phyloP scores from a whole-genome alignment of 2,113 vertebrate genomes.

The Nothobranchius furzeri region DNA sequence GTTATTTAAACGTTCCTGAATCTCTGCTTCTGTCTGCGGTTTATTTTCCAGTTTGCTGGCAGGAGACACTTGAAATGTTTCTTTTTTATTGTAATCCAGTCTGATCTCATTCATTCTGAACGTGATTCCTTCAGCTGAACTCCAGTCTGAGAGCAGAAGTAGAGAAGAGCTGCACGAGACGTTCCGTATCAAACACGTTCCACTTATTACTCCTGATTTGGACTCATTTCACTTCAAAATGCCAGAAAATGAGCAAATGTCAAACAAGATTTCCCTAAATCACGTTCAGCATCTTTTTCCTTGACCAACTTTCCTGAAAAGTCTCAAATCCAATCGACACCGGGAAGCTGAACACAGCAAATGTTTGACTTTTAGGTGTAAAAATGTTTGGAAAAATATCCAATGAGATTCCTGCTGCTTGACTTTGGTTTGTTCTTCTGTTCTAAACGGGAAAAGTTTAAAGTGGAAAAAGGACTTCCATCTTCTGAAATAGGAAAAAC shows the following conservation, averaged over 20 bases:
- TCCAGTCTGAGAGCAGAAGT: background rate
- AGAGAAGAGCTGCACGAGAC: background rate
- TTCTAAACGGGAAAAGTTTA: too few species aligned
- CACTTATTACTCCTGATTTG: background rate
- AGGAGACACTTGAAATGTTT: background rate
- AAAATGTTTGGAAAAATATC: background rate
- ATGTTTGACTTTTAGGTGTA: background rate
- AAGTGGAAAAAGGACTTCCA: too few species aligned
- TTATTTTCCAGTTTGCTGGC: slow-evolving; percentile 2
- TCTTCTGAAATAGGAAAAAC: too few species aligned
- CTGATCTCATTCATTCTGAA: slow-evolving; percentile 1
- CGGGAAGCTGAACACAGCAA: background rate
- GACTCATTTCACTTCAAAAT: background rate
- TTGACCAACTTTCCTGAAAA: background rate
- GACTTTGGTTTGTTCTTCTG: too few species aligned
- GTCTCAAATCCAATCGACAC: background rate
- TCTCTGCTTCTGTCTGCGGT: background rate
- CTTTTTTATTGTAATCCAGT: slow-evolving; percentile 7
- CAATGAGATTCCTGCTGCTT: too few species aligned
- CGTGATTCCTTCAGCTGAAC: background rate
- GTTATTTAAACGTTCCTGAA: background rate
- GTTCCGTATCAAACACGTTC: background rate
- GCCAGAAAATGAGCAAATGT: background rate
- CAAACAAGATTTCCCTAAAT: background rate
- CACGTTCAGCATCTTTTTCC: background rate